These are phyloP conservation scores for Drosophila tanythrix DNA, from an alignment of 2,888 invertebrate species.

Conservation along the genomic window DNA sequence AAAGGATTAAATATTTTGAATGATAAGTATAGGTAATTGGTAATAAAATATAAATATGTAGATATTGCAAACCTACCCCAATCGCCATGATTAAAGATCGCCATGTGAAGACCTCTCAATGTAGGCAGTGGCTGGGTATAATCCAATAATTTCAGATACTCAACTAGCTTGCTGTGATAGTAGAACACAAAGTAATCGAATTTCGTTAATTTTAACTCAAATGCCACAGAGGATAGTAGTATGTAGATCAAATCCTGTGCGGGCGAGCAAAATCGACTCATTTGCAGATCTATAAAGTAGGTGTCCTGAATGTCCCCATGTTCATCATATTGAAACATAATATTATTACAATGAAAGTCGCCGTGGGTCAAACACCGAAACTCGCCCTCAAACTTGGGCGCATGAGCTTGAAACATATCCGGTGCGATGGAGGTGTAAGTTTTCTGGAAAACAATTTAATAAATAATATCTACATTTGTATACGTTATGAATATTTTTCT, in stretches of 20 bases:
- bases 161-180: constrained; percentile 73
- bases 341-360: constrained; percentile 82
- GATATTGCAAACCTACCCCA: constrained; percentile 65
- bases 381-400: constrained; percentile 49
- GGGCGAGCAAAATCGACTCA: constrained; percentile 81
- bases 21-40: neutral
- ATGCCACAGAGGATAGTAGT: constrained; percentile 73
- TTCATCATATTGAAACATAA: constrained; percentile 80
- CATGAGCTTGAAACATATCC: constrained; percentile 65
- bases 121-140: constrained; percentile 71
- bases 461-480: neutral
- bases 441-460: constrained; percentile 36
- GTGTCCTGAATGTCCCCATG: constrained; percentile 63
- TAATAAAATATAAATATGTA: neutral
- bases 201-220: constrained; percentile 70
- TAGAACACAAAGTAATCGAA: constrained; percentile 80
- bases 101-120: constrained; percentile 70
- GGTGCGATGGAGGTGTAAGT: constrained; percentile 45
- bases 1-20: neutral
- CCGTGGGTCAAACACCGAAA: constrained; percentile 81
- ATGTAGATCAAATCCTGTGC: constrained; percentile 82
- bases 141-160: constrained; percentile 67
- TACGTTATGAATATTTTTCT: accelerated
- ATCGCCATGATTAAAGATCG: constrained; percentile 66
- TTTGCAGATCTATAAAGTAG: constrained; percentile 81